Evolutionary conservation across 2,113 vertebrate species (phyloP), one percentile per base, ranked within the genome.

Genomic region (Halcyon senegalensis): DNA sequence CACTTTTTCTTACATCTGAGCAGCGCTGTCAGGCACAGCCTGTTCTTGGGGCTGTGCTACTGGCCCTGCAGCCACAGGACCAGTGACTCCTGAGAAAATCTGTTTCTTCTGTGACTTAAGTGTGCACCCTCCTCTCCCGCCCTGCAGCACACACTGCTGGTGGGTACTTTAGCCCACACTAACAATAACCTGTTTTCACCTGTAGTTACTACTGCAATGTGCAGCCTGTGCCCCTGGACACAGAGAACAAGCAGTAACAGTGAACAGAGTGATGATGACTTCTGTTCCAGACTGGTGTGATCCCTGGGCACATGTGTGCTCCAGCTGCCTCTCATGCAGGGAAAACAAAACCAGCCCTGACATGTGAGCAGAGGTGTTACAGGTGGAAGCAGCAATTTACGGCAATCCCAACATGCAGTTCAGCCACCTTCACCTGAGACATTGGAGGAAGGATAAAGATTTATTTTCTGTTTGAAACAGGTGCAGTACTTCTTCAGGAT

Each of bases 401-500:
- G 43, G 43, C 43, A 14, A 0, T 11, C 20, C 37, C 35, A 27
- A 4, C 3, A 3, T 11, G 1, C 6, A 5, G 31, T 41, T 30
- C 50, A 63, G 1, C 16, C 20, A 2, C 6, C 9, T 7, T 16
- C 8, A 6, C 10, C 72, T 11, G 9, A 53, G 41, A 3, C 1
- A 0, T 7, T 17, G 39, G 10, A 24, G 24, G 9, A 55, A 13
- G 16, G 11, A 44, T 7, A 12, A 27, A 51, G 30, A 7, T 27
- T 12, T 31, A 1, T 95, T 93, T 91, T 59, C 89, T 94, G 89
- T 96, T 94, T 81, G 48, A 19, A 84, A 63, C 76, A 99, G 99
- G 99, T 99, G 70, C 98, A 99, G 92, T 99, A 99, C 94, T 99
- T 99, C 98, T 99, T 99, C 98, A 99, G 98, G 98, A 99, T 99